Conservation (phyloP, 1,140 invertebrate species). For the Megalopta genalis region DNA sequence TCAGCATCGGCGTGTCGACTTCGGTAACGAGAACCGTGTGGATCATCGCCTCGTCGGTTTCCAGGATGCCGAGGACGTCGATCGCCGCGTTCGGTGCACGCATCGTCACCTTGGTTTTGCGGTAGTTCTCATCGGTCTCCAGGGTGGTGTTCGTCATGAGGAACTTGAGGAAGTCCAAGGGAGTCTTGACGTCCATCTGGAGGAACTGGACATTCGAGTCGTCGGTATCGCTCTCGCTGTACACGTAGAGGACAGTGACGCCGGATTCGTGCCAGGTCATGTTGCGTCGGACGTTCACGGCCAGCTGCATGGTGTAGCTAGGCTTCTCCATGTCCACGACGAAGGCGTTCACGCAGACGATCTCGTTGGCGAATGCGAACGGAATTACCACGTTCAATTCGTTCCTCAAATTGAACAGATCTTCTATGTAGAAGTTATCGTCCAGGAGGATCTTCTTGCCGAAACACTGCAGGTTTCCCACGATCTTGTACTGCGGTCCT, state of each 20-base stretch:
- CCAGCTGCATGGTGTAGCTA: slow-evolving; percentile 81
- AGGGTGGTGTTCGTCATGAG: slow-evolving; percentile 78
- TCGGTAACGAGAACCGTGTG: slow-evolving; percentile 81
- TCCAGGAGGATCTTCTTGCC: slow-evolving; percentile 80
- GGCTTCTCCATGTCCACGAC: slow-evolving; percentile 80
- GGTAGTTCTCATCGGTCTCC: slow-evolving; percentile 81
- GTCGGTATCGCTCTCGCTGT: slow-evolving; percentile 73
- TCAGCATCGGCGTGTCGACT: slow-evolving; percentile 82
- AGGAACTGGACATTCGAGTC: slow-evolving; percentile 77
- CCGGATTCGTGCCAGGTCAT: slow-evolving; percentile 80
- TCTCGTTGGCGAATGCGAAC: slow-evolving; percentile 81
- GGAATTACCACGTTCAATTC: slow-evolving; percentile 84
- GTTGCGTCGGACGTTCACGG: slow-evolving; percentile 80
- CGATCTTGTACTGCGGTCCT: slow-evolving; percentile 78
- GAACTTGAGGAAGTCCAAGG: slow-evolving; percentile 78
- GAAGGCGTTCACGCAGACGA: slow-evolving; percentile 83
- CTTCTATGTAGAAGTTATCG: slow-evolving; percentile 78
- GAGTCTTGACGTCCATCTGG: slow-evolving; percentile 80
- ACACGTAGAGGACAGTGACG: slow-evolving; percentile 79
- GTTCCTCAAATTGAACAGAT: slow-evolving; percentile 85
- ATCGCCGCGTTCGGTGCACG: slow-evolving; percentile 76
- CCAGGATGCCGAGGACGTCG: slow-evolving; percentile 71
- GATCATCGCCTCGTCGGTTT: slow-evolving; percentile 83
- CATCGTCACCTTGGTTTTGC: slow-evolving; percentile 78
- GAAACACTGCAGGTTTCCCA: slow-evolving; percentile 79